Conservation (phyloP, 2,888 invertebrate genomes). For the Tenthredo notha region DNA sequence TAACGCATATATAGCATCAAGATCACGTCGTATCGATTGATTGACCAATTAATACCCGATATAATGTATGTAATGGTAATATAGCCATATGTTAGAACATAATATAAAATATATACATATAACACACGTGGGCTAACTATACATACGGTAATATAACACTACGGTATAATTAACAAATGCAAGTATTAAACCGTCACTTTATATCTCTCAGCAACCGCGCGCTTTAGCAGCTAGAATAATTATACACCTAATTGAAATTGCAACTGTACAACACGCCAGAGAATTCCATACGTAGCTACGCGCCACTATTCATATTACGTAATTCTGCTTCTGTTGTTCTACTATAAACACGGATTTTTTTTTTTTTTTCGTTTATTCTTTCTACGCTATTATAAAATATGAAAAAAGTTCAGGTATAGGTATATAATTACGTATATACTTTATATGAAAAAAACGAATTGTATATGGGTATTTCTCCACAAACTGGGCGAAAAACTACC, state of each 20-base stretch:
- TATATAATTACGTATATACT: not conserved
- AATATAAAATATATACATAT: not conserved
- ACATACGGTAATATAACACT: not conserved
- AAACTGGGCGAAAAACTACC: too few species aligned
- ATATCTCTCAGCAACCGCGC: not conserved
- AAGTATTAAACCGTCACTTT: constrained; percentile 28
- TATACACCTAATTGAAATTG: constrained; percentile 37
- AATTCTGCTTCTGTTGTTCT: not conserved
- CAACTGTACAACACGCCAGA: constrained; percentile 9
- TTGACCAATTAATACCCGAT: not conserved
- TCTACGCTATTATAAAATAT: not conserved
- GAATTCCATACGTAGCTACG: constrained; percentile 1
- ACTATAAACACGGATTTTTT: not conserved
- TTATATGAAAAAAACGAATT: not conserved
- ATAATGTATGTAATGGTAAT: constrained; percentile 13
- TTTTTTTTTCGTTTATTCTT: not conserved
- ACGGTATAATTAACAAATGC: constrained; percentile 32
- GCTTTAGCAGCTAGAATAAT: constrained; percentile 19
- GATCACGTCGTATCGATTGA: not conserved
- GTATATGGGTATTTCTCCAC: too few species aligned
- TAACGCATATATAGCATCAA: too few species aligned
- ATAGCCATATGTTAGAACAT: not conserved
- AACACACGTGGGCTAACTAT: not conserved
- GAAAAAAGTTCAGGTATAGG: not conserved
- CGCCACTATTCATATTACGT: not conserved